These are phyloP conservation scores for Diadromus collaris DNA, from an alignment of 2,888 invertebrate genomes.

Conservation along the genomic window DNA sequence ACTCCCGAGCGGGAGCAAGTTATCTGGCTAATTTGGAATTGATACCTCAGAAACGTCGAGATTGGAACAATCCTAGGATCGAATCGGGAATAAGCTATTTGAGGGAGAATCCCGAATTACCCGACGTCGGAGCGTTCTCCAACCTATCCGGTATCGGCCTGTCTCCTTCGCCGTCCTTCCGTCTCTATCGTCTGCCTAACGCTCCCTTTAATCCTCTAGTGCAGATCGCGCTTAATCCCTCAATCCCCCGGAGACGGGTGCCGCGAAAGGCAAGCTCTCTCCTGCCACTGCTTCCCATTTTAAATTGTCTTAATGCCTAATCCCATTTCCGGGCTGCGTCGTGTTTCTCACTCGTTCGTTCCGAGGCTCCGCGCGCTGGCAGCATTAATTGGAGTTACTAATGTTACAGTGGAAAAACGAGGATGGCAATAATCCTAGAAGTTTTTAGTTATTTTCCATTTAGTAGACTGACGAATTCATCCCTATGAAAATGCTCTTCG, in stretches of 20 bases:
- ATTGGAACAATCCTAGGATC: slow-evolving; percentile 61
- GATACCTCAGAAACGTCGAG: slow-evolving; percentile 55
- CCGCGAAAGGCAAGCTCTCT: slow-evolving; percentile 41
- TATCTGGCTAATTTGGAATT: slow-evolving; percentile 59
- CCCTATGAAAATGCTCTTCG: no score
- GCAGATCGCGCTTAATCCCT: slow-evolving; percentile 65
- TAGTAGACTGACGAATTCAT: background rate
- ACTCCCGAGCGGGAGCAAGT: slow-evolving; percentile 45
- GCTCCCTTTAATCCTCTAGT: slow-evolving; percentile 35
- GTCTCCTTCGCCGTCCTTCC: slow-evolving; percentile 37
- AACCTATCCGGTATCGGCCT: slow-evolving; percentile 13
- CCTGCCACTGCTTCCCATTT: slow-evolving; percentile 49
- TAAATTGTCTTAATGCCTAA: slow-evolving; percentile 67
- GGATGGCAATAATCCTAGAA: background rate
- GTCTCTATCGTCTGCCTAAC: slow-evolving; percentile 19
- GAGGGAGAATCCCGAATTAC: slow-evolving; percentile 59
- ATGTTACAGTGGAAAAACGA: background rate
- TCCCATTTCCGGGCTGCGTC: slow-evolving; percentile 62
- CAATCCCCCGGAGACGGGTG: slow-evolving; percentile 55
- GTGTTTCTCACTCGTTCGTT: slow-evolving; percentile 49
- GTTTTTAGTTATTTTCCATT: background rate
- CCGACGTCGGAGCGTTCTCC: slow-evolving; percentile 46
- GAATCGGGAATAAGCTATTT: slow-evolving; percentile 61
- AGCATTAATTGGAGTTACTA: background rate
- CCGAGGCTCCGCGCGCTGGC: slow-evolving; percentile 8